These are phyloP conservation scores for Cepaea hortensis DNA, from an alignment of 2,888 invertebrate species.

Conservation along the genomic window DNA sequence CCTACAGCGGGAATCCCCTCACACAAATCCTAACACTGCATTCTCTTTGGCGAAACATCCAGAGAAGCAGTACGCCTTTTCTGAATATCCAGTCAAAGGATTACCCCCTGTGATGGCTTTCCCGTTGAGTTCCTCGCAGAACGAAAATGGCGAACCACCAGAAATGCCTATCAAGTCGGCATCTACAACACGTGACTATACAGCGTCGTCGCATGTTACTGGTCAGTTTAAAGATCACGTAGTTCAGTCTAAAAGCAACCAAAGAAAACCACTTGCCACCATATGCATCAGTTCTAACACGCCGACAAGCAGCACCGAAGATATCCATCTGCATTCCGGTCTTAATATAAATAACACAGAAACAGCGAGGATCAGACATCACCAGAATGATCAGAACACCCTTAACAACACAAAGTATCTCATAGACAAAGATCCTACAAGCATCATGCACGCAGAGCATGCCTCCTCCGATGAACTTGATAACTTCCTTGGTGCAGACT, in stretches of 20 bases:
- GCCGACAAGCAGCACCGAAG: neutral
- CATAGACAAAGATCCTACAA: neutral
- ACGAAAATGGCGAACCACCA: neutral
- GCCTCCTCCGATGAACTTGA: neutral
- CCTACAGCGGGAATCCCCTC: neutral
- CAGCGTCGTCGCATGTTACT: neutral
- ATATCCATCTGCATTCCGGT: neutral
- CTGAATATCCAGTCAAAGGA: neutral
- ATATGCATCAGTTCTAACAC: neutral
- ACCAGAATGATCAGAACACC: neutral
- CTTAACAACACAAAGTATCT: neutral
- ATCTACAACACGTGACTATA: neutral
- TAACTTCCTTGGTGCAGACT: neutral
- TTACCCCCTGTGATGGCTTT: neutral
- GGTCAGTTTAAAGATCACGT: no score
- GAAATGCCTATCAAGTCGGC: neutral
- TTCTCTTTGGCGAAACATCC: neutral
- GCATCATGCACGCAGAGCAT: neutral
- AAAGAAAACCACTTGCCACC: neutral
- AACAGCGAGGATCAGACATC: neutral
- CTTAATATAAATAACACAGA: no score
- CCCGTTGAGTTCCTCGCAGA: neutral
- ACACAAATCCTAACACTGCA: neutral
- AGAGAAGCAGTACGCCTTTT: neutral
- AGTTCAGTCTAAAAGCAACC: neutral